Percentiles rank a stretch among this genome's conserved stretches.
Conservation (phyloP, 2,888 invertebrate genomes). For the Chloroclysta siterata region DNA sequence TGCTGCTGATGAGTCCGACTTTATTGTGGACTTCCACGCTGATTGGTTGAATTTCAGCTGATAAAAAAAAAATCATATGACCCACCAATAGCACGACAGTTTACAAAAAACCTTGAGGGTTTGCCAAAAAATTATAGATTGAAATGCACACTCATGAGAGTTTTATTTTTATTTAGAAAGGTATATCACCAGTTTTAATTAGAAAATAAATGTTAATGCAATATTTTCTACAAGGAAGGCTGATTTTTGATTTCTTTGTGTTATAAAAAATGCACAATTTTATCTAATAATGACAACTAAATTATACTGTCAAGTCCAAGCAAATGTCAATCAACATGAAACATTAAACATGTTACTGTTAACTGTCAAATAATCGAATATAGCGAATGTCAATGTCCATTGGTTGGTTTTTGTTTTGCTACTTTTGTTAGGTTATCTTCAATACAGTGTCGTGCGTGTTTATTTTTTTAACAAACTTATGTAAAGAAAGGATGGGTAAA, state of each 20-base stretch:
- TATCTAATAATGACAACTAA: too few relatives aligned
- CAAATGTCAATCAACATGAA: background rate
- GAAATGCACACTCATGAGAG: slow-evolving; percentile 46
- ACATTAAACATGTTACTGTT: too few relatives aligned
- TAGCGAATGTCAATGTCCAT: too few relatives aligned
- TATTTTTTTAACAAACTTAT: background rate
- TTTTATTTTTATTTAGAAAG: slow-evolving; percentile 36
- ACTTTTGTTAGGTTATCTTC: too few relatives aligned
- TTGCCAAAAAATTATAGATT: slow-evolving; percentile 57
- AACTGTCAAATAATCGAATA: too few relatives aligned
- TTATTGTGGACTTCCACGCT: slow-evolving; percentile 89
- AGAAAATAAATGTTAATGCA: background rate
- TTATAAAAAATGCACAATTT: too few relatives aligned
- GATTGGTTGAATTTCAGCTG: slow-evolving; percentile 84
- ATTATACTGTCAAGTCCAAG: too few relatives aligned
- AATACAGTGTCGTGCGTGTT: too few relatives aligned
- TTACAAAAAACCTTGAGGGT: slow-evolving; percentile 65
- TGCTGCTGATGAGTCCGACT: slow-evolving; percentile 94
- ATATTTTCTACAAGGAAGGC: too few relatives aligned
- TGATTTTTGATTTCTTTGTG: too few relatives aligned
- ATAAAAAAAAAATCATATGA: slow-evolving; percentile 60
- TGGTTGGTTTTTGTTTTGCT: too few relatives aligned
- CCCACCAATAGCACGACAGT: slow-evolving; percentile 66
- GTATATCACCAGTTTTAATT: background rate
- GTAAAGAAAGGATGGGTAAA: slow-evolving; percentile 61